Conservation (phyloP, 2,113 vertebrate species). For the Epinephelus lanceolatus region DNA sequence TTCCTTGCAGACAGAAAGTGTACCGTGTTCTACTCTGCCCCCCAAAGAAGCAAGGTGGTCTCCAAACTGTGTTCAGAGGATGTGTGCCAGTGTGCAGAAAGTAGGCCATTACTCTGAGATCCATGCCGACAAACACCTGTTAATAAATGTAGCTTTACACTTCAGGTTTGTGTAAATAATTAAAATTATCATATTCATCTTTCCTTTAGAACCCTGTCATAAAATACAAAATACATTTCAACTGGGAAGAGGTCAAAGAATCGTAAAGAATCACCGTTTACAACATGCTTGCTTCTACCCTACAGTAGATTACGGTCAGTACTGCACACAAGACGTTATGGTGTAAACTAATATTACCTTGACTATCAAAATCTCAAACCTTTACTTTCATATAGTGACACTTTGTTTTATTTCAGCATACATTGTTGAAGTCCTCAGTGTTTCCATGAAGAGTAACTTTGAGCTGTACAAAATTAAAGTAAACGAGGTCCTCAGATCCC, state of each 20-base stretch:
- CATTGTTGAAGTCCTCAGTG: slow-evolving; percentile 53
- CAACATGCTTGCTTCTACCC: slow-evolving; percentile 78
- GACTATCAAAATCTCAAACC: not conserved
- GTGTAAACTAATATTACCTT: no score
- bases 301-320: slow-evolving; percentile 80
- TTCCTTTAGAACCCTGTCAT: slow-evolving; percentile 78
- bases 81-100: slow-evolving; percentile 90
- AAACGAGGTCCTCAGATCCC: slow-evolving; percentile 56
- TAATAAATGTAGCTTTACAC: not conserved
- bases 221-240: slow-evolving; percentile 63
- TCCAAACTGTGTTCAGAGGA: slow-evolving; percentile 86
- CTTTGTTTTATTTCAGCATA: slow-evolving; percentile 74
- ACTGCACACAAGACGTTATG: not conserved
- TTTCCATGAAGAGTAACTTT: slow-evolving; percentile 79
- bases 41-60: slow-evolving; percentile 83
- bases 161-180: no score
- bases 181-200: not conserved
- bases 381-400: not conserved
- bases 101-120: slow-evolving; percentile 73
- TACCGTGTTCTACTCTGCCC: slow-evolving; percentile 87
- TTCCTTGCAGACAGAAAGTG: slow-evolving; percentile 83
- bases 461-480: slow-evolving; percentile 70
- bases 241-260: no score
- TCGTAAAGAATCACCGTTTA: slow-evolving; percentile 17
- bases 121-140: not conserved